phyloP scores from a whole-genome alignment of 2,888 invertebrate genomes.

The Lepetodrilus schrolli region DNA sequence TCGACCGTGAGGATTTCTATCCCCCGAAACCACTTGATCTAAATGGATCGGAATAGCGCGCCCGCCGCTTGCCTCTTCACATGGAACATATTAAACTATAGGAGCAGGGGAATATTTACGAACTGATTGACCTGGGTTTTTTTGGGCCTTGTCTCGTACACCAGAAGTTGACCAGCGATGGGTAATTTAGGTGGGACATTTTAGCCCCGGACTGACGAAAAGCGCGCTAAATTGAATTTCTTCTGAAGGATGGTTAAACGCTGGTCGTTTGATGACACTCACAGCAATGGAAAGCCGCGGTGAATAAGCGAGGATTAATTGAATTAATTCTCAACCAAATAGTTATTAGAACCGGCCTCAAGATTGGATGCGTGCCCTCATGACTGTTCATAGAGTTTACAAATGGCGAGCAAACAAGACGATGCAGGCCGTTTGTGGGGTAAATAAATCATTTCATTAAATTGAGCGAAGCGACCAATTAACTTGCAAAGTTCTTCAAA shows the following conservation, averaged over 20 bases:
- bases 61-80: background rate
- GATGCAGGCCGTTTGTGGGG: background rate
- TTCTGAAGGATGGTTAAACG: background rate
- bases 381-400: background rate
- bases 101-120: conserved; percentile 4
- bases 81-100: conserved; percentile 18
- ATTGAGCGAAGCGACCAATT: conserved; percentile 12
- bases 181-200: conserved; percentile 3
- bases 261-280: background rate
- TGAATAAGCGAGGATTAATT: conserved; percentile 4
- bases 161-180: background rate
- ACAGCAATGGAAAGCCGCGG: background rate
- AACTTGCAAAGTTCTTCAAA: background rate
- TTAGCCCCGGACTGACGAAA: background rate
- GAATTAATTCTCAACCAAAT: conserved; percentile 11
- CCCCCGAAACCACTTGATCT: conserved; percentile 23
- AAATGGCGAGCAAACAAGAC: background rate
- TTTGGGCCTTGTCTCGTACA: background rate
- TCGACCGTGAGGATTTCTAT: background rate
- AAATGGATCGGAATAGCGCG: conserved; percentile 10
- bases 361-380: background rate
- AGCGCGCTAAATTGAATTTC: background rate
- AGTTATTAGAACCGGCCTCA: background rate
- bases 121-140: background rate
- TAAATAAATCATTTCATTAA: conserved; percentile 25